Percentiles rank a stretch among this genome's conserved stretches.
These are phyloP conservation scores for Smutsia gigantea DNA, from an alignment of 2,797 vertebrate species.

Conservation along the genomic window DNA sequence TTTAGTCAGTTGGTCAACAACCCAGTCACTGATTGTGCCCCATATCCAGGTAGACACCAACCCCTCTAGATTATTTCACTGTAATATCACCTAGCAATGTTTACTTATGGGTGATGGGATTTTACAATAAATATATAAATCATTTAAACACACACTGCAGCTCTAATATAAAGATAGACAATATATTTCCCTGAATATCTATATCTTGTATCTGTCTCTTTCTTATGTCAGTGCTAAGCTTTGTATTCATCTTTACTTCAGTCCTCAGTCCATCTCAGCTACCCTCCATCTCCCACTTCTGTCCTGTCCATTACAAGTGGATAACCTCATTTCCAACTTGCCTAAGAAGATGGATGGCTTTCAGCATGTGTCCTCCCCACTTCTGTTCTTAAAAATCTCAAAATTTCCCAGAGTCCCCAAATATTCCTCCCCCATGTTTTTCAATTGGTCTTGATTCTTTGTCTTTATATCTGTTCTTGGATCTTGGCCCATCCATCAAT, in stretches of 20 bases:
- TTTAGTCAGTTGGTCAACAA: not conserved
- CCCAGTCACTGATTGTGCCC: not conserved
- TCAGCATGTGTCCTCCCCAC: not conserved
- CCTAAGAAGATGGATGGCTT: not conserved
- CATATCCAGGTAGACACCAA: not conserved
- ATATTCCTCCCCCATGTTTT: not conserved
- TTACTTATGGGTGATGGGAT: not conserved
- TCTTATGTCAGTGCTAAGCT: not conserved
- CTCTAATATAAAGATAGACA: not conserved
- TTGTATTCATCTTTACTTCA: not conserved
- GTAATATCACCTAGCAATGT: not conserved
- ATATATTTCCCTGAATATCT: not conserved
- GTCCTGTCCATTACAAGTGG: not conserved
- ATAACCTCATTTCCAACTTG: not conserved
- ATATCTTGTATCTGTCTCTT: not conserved
- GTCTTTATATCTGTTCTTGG: conserved; percentile 16
- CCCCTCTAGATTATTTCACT: not conserved
- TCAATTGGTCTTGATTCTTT: not conserved
- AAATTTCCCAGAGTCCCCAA: not conserved
- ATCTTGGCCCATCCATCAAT: not conserved
- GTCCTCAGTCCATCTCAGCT: not conserved
- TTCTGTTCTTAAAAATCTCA: not conserved
- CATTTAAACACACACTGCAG: not conserved
- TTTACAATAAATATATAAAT: not conserved
- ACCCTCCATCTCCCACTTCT: not conserved